Conservation (phyloP, 2,888 invertebrate genomes). For the Pandemis corylana region DNA sequence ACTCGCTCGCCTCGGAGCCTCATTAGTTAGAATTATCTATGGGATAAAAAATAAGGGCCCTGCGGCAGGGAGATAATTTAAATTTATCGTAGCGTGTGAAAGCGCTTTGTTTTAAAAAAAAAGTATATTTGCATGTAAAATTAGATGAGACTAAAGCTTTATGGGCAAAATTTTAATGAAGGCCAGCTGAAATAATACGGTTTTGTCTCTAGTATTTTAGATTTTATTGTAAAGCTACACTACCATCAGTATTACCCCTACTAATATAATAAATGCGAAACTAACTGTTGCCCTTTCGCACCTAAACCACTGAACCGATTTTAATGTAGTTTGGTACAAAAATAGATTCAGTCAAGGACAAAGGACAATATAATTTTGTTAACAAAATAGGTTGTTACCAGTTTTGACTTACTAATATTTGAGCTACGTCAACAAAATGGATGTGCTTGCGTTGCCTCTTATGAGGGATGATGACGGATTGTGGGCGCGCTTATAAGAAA, state of each 20-base stretch:
- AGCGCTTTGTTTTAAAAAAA: constrained; percentile 27
- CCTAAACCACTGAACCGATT: no score
- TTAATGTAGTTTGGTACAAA: no score
- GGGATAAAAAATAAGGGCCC: constrained; percentile 24
- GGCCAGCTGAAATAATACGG: neutral
- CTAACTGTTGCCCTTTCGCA: no score
- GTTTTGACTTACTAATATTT: neutral
- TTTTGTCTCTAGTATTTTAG: no score
- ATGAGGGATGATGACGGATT: constrained; percentile 6
- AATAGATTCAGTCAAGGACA: no score
- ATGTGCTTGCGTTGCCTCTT: neutral
- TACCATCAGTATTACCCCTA: no score
- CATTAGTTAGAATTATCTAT: constrained; percentile 35
- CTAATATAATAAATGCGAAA: no score
- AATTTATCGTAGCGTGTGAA: constrained; percentile 31
- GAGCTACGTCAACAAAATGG: neutral
- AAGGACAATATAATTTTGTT: neutral
- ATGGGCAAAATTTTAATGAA: neutral
- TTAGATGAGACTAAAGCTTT: neutral
- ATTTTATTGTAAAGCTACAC: no score
- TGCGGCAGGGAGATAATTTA: constrained; percentile 30
- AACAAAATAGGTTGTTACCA: neutral
- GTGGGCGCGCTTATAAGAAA: neutral
- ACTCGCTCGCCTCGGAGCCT: constrained; percentile 20
- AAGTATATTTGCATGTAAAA: neutral